phyloP scores from a whole-genome alignment of 2,888 invertebrate genomes.

The Urechis unicinctus region DNA sequence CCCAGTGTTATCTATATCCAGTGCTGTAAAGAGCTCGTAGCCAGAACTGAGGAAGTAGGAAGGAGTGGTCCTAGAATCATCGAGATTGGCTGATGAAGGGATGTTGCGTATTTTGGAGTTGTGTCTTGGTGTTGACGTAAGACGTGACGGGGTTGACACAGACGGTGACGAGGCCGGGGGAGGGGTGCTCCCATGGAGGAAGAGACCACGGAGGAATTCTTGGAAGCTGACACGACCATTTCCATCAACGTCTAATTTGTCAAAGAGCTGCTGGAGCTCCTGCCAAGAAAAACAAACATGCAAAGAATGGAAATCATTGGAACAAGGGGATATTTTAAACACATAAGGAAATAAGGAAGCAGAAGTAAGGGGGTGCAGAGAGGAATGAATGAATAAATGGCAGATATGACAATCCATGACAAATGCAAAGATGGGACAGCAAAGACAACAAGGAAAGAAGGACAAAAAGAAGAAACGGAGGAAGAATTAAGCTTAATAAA shows the following conservation, averaged over 20 bases:
- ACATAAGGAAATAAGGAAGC: too few relatives aligned
- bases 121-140: constrained; percentile 4
- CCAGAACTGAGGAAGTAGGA: constrained; percentile 9
- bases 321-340: too few relatives aligned
- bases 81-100: background rate
- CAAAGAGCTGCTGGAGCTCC: constrained; percentile 60
- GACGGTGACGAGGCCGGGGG: too few relatives aligned
- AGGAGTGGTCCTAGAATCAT: too few relatives aligned
- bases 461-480: background rate
- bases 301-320: background rate
- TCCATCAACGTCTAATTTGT: constrained; percentile 60
- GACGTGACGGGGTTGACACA: too few relatives aligned
- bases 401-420: too few relatives aligned
- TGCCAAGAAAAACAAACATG: too few relatives aligned
- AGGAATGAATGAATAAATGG: too few relatives aligned
- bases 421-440: too few relatives aligned
- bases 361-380: too few relatives aligned
- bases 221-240: constrained; percentile 63
- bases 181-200: constrained; percentile 51
- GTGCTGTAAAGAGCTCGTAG: constrained; percentile 41
- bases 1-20: constrained; percentile 45
- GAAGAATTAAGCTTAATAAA: background rate
- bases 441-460: too few relatives aligned
- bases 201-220: constrained; percentile 60
- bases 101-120: constrained; percentile 11